Evolutionary conservation across 2,888 invertebrate species (phyloP), one percentile per base, ranked within the genome.

Genomic region (Lucinisca nassula): DNA sequence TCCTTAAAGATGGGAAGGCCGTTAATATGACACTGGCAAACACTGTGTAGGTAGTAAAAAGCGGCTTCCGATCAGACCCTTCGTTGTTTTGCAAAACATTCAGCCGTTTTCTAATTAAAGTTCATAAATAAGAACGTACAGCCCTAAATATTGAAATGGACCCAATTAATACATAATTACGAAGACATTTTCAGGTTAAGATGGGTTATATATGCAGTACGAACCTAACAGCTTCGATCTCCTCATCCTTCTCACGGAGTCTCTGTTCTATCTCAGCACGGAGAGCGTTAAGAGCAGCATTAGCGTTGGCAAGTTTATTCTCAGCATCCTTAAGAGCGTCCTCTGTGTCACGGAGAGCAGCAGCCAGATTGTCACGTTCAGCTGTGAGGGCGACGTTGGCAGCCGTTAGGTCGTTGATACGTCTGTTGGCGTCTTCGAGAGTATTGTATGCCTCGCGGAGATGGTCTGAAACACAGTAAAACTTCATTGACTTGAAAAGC

Each of bases 301-400:
- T 99, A 94, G 99, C 98, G 89, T 98, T 97, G 97, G 99, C 97
- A 96, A 99, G 98, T 97, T 98, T 98, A 92, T 98, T 97, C 95
- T 99, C 98, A 97, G 98, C 98, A 97, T 99, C 99, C 97, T 96
- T 98, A 98, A 99, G 98, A 96, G 99, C 98, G 75, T 96, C 96
- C 97, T 99, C 99, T 94, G 99, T 99, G 97, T 99, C 99, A 97
- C 98, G 98, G 97, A 99, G 99, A 95, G 99, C 99, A 94, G 98
- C 98, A 94, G 99, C 98, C 96, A 99, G 98, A 97, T 99, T 99
- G 97, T 99, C 99, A 96, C 99, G 98, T 97, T 99, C 99, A 97
- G 99, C 99, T 97, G 99, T 99, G 97, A 99, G 97, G 98, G 98
- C 97, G 98, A 98, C 97, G 98, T 99, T 97, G 99, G 97, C 91